Conservation (phyloP, 2,797 vertebrate species). For the Staurois parvus region DNA sequence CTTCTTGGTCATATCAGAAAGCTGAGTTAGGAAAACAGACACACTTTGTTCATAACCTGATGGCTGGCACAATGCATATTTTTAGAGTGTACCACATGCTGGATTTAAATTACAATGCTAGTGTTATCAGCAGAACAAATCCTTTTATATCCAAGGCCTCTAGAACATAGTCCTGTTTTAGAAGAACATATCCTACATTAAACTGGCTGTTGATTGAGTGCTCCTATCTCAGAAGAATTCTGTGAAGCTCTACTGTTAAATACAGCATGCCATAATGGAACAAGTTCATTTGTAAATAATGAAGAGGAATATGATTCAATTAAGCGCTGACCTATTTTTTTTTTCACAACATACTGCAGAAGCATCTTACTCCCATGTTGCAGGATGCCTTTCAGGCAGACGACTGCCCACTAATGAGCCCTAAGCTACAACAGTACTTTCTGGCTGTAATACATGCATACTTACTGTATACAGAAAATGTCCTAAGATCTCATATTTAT, state of each 20-base stretch:
- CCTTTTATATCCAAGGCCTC: neutral
- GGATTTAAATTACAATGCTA: neutral
- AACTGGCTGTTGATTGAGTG: neutral
- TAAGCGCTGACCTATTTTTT: slow-evolving; percentile 63
- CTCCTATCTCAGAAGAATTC: neutral
- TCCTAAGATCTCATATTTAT: neutral
- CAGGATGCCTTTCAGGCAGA: slow-evolving; percentile 28
- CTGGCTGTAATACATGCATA: neutral
- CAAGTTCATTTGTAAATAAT: slow-evolving; percentile 67
- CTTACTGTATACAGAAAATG: neutral
- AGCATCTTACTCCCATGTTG: slow-evolving; percentile 56
- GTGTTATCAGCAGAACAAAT: neutral
- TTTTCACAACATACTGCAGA: slow-evolving; percentile 59
- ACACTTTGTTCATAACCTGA: neutral
- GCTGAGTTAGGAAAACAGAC: neutral
- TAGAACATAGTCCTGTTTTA: neutral
- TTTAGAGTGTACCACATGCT: neutral
- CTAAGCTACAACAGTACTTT: neutral
- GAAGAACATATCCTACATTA: neutral
- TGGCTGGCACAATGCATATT: neutral
- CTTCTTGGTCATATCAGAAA: neutral
- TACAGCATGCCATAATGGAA: slow-evolving; percentile 57
- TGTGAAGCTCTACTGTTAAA: slow-evolving; percentile 49
- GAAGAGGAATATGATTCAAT: slow-evolving; percentile 55
- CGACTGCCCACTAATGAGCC: slow-evolving; percentile 43